Evolutionary conservation across 2,797 vertebrate species (phyloP).

Genomic region (Myotis planiceps): DNA sequence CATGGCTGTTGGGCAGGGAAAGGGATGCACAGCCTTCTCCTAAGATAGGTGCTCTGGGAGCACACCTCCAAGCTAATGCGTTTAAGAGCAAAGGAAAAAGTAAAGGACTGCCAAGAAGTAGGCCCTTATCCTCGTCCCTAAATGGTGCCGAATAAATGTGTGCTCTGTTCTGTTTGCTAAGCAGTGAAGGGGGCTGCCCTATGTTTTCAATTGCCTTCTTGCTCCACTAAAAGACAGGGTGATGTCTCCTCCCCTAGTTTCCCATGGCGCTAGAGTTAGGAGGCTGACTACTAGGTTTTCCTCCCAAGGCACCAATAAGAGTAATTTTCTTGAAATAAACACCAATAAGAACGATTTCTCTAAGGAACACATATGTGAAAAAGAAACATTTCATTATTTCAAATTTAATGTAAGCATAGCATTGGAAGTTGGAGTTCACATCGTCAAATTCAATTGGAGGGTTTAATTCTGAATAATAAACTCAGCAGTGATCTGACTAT

Average conservation of each 20-base stretch:
- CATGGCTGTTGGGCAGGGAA: background rate
- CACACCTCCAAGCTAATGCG: background rate
- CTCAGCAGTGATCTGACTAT: background rate
- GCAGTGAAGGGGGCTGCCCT: background rate
- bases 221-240: background rate
- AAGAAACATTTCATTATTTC: background rate
- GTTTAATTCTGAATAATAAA: background rate
- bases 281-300: background rate
- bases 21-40: background rate
- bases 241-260: background rate
- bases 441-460: background rate
- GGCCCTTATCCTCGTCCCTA: background rate
- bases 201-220: background rate
- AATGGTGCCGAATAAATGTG: no score
- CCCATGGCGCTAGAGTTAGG: background rate
- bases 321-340: background rate
- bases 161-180: background rate
- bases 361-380: background rate
- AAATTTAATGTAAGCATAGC: background rate
- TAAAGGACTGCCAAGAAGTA: background rate
- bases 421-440: background rate
- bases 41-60: background rate
- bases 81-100: background rate
- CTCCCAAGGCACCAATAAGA: background rate
- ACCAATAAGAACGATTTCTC: background rate